These are phyloP conservation scores for Clivina fossor DNA, from an alignment of 2,888 invertebrate species.

Conservation along the genomic window DNA sequence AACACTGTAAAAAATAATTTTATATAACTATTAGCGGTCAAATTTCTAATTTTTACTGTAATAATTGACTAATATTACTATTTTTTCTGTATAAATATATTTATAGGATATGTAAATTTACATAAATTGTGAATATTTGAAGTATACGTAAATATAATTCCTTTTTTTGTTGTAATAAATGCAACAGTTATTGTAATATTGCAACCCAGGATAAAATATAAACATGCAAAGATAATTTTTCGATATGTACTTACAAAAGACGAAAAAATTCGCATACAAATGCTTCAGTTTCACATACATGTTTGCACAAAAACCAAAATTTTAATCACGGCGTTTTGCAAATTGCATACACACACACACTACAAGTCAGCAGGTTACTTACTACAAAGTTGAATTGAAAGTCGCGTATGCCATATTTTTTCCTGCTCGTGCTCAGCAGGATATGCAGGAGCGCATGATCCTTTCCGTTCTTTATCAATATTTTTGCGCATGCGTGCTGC, in stretches of 20 bases:
- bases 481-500: slow-evolving; percentile 2
- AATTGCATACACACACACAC: neutral
- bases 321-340: neutral
- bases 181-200: neutral
- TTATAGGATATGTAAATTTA: too few species aligned
- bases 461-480: neutral
- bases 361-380: neutral
- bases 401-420: neutral
- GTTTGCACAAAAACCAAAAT: neutral
- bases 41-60: neutral
- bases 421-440: neutral
- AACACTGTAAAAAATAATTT: neutral
- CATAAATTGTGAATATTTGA: neutral
- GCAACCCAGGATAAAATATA: neutral
- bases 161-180: neutral
- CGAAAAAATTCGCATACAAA: slow-evolving; percentile 1
- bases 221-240: neutral
- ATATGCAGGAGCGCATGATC: neutral
- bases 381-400: neutral
- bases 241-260: neutral
- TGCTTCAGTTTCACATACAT: neutral
- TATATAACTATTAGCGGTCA: neutral
- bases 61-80: neutral
- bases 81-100: neutral
- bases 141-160: neutral